Conservation (phyloP, 2,113 vertebrate species). For the Litocranius walleri region DNA sequence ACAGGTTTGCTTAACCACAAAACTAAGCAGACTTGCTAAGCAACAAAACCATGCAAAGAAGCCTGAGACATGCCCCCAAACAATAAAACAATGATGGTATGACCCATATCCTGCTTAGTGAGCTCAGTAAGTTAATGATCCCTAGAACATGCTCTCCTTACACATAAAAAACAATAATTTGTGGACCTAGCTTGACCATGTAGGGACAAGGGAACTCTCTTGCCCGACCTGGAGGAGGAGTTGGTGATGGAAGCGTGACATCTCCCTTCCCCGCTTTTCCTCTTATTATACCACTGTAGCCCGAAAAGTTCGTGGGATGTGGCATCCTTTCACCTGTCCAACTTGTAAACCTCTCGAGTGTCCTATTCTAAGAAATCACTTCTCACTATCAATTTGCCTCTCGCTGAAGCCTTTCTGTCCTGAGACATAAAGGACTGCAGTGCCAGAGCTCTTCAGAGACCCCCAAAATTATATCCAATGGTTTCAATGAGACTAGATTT, state of each 20-base stretch:
- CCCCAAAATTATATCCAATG: background rate
- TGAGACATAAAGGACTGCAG: background rate
- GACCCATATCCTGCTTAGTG: background rate
- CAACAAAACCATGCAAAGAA: background rate
- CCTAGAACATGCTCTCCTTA: background rate
- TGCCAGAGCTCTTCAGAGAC: background rate
- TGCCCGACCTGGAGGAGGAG: background rate
- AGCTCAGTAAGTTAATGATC: background rate
- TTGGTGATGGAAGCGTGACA: background rate
- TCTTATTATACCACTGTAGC: background rate
- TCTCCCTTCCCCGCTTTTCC: background rate
- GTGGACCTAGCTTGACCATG: background rate
- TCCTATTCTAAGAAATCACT: background rate
- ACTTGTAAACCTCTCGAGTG: background rate
- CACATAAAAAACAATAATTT: background rate
- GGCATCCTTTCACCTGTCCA: background rate
- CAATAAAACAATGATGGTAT: background rate
- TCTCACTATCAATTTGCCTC: background rate
- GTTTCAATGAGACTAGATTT: background rate
- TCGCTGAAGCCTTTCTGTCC: background rate
- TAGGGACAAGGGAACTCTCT: background rate
- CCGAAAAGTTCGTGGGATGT: background rate
- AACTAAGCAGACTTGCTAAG: background rate
- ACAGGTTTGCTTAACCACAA: background rate
- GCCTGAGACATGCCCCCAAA: background rate